Evolutionary conservation across 2,113 vertebrate species (phyloP), one percentile per base, ranked within the genome.

Genomic region (Chauna torquata): DNA sequence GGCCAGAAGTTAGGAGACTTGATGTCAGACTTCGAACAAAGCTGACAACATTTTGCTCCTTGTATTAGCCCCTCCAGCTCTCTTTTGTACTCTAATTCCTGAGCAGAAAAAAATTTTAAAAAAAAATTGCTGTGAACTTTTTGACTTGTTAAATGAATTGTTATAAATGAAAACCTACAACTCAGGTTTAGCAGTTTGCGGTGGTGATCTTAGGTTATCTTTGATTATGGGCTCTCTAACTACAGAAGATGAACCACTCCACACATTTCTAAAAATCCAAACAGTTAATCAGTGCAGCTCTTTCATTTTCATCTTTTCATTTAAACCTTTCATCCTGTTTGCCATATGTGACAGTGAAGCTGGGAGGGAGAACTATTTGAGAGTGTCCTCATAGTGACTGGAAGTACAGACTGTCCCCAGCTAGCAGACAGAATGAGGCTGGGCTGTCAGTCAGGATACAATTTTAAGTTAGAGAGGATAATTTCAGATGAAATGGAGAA

Each of bases 401-500:
- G 62, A 90, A 75, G 76, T 30, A 57, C 27, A 2, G 59, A n/a
- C 7, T 8, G 88, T 94, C 68, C 78, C 44, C 80, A 81, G 72
- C 82, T 62, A 65, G 52, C 52, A 92, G 86, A 82, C 52, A 85
- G 94, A 88, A 84, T 79, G 74, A 95, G 72, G n/a, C 77, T 92
- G 83, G 32, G 52, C 80, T 85, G 72, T 65, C 83, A 82, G 50
- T 88, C 82, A 74, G 3, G 3, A 38, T 54, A 32, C 44, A 82
- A 11, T 86, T 97, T 81, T 40, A 80, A 95, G 80, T 57, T 52
- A 81, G 72, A 79, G 23, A 68, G 44, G 72, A 34, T 84, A 45
- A 91, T 92, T 86, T 88, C 52, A 90, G 80, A 28, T 20, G 68
- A 94, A 84, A 75, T 75, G 55, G 77, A 91, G 82, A 88, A 47